Percentiles rank a stretch among this genome's conserved stretches.
phyloP scores from a whole-genome alignment of 2,113 vertebrate genomes.

The Lampris incognitus region DNA sequence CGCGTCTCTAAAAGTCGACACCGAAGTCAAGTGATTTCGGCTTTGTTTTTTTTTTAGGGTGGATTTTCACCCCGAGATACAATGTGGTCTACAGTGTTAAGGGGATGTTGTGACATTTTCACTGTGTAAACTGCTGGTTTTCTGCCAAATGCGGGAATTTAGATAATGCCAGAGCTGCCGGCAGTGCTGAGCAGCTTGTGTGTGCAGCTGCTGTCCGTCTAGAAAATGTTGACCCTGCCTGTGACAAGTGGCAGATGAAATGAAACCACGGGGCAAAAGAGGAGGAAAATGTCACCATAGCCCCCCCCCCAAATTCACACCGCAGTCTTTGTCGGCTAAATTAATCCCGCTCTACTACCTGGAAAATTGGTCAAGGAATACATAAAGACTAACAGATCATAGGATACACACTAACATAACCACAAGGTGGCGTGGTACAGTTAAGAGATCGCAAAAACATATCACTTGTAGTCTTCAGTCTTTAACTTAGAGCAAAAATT shows the following conservation, averaged over 20 bases:
- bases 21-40: too few relatives aligned
- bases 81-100: neutral
- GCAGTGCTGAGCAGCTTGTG: neutral
- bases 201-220: too few relatives aligned
- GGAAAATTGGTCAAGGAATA: too few relatives aligned
- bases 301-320: neutral
- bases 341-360: too few relatives aligned
- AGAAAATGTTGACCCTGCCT: too few relatives aligned
- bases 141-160: neutral
- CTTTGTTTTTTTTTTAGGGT: neutral
- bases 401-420: too few relatives aligned
- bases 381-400: too few relatives aligned
- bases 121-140: neutral
- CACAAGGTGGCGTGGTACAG: too few relatives aligned
- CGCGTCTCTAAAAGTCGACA: neutral
- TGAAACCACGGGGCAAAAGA: neutral
- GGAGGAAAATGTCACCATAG: constrained; percentile 12
- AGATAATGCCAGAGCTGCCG: neutral
- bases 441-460: too few relatives aligned
- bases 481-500: too few relatives aligned
- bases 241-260: too few relatives aligned
- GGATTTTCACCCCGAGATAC: neutral
- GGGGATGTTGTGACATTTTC: constrained; percentile 35
- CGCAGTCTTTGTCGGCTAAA: neutral
- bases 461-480: too few relatives aligned